Evolutionary conservation across 2,888 invertebrate genomes (phyloP).

Genomic region (Blastobasis adustella): DNA sequence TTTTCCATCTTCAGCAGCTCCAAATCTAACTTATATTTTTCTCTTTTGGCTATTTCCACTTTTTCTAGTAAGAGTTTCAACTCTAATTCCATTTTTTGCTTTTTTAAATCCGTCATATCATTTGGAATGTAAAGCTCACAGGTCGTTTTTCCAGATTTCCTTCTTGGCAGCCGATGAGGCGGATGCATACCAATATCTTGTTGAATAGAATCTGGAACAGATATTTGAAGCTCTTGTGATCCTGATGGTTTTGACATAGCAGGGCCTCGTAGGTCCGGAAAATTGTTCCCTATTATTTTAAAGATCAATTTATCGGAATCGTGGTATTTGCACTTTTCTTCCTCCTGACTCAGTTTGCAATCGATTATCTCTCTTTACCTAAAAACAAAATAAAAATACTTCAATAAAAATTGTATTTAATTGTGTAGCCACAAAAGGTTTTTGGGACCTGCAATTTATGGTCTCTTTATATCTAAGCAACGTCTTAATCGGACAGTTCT

Average conservation of each 20-base stretch:
- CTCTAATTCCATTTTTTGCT: slow-evolving; percentile 5
- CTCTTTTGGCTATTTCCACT: slow-evolving; percentile 2
- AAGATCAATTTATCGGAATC: slow-evolving; percentile 3
- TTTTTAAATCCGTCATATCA: slow-evolving; percentile 2
- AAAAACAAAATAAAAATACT: background rate
- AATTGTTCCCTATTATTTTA: slow-evolving; percentile 5
- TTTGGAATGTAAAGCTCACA: background rate
- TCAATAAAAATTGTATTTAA: too few species aligned
- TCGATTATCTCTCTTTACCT: slow-evolving; percentile 7
- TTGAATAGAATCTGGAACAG: background rate
- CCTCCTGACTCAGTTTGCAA: background rate
- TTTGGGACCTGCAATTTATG: too few species aligned
- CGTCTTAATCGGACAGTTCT: too few species aligned
- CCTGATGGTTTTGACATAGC: slow-evolving; percentile 4
- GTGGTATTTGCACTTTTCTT: slow-evolving; percentile 6
- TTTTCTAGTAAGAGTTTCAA: slow-evolving; percentile 3
- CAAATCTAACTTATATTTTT: slow-evolving; percentile 4
- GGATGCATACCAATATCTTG: background rate
- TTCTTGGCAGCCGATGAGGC: background rate
- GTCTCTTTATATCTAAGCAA: too few species aligned
- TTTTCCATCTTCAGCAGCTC: slow-evolving; percentile 3
- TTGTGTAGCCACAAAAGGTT: too few species aligned
- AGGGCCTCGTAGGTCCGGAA: background rate
- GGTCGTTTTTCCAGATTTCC: slow-evolving; percentile 1
- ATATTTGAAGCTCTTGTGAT: background rate